Base-by-base conservation (phyloP, 1,140 invertebrate genomes). In the Cecropterus lyciades region DNA sequence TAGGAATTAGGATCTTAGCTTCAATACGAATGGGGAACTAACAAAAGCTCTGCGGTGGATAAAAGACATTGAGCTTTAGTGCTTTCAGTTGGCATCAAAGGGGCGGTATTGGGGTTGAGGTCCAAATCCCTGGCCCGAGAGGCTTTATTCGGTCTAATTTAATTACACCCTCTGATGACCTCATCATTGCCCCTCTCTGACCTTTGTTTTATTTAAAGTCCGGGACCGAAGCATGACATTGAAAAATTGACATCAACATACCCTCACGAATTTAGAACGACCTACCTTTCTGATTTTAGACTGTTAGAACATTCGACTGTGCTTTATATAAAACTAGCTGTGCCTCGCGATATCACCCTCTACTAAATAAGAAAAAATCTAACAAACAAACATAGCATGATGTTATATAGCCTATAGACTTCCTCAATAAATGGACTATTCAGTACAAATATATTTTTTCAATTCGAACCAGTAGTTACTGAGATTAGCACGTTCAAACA, bases 91-190 rank as follows among this genome's bases (percentile, higher is more conserved):
- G 20, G 55, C 24, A 59, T 59, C n/a, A 59, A 59, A 59, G 55
- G 14, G 55, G 42, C 55, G 20, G 55, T 59, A 55, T 45, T 59
- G 40, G 56, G 56, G 55, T 48, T 59, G 56, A 59, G 42, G 24
- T 42, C 56, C 24, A 70, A 75, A 75, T 75, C 73, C 70, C 72
- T 45, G 27, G 51, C 55, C 65, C 27, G 56, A 65, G 67, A 30
- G 59, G 68, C 67, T 67, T 70, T 62, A 73, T 64, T 69, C 69
- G 52, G 63, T 48, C 64, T 77, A 74, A 77, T 77, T 77, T 72
- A 77, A 77, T 77, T 73, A 77, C 69, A 65, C 63, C 51, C 64
- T 68, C 48, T 74, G 75, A 77, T 74, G 71, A 70, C 72, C 66
- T 68, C 68, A 74, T 77, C 69, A 77, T 70, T 51, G 67, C 69